A percentile compares a stretch with the other conserved stretches of the same genome.
phyloP scores from a whole-genome alignment of 2,888 invertebrate genomes.

The Allophyes oxyacanthae region DNA sequence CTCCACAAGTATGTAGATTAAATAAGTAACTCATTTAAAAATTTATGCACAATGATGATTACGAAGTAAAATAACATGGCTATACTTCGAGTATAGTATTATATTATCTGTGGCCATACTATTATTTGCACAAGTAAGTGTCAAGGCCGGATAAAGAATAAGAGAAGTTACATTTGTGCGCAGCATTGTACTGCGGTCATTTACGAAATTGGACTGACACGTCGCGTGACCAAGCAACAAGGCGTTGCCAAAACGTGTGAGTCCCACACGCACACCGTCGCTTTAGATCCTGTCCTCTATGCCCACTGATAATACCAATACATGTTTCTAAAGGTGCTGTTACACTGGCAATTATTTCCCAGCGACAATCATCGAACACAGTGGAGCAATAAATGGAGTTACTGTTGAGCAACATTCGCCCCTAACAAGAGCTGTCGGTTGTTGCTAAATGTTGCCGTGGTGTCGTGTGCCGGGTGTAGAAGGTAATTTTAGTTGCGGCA shows the following conservation, averaged over 20 bases:
- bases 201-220: slow-evolving; percentile 77
- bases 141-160: slow-evolving; percentile 64
- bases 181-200: slow-evolving; percentile 68
- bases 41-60: no score
- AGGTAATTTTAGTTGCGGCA: no score
- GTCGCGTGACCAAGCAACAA: slow-evolving; percentile 78
- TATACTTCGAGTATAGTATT: no score
- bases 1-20: no score
- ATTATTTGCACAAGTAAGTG: slow-evolving; percentile 45
- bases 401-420: no score
- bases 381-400: no score
- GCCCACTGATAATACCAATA: slow-evolving; percentile 40
- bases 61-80: slow-evolving; percentile 9
- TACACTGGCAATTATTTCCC: neutral
- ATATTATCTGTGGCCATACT: no score
- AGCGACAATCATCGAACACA: no score
- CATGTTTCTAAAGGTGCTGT: slow-evolving; percentile 16
- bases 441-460: no score
- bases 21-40: no score
- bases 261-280: slow-evolving; percentile 68
- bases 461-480: no score
- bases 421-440: no score
- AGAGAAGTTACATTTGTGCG: slow-evolving; percentile 56
- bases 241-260: slow-evolving; percentile 79
- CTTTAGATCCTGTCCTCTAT: slow-evolving; percentile 51